Evolutionary conservation across 2,888 invertebrate species (phyloP), one percentile per base, ranked within the genome.

Genomic region (Spisula solida): DNA sequence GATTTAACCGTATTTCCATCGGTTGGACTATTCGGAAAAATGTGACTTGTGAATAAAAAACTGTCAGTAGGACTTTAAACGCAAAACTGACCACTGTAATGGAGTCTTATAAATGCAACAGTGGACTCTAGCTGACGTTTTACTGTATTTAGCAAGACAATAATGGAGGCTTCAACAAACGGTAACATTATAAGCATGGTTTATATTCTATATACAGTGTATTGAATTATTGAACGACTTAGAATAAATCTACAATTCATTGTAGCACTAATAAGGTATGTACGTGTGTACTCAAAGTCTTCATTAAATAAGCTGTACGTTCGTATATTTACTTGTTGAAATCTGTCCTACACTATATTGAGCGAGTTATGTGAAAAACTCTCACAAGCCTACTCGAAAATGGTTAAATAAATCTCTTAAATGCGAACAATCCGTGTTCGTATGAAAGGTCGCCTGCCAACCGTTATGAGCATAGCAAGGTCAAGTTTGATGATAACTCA

Each of bases 321-420:
- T 25, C 60, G 25, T 25, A 25, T 66, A 66, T 66, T 12, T 66
- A 25, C 60, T 25, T 66, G 25, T 25, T 66, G 5, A 66, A 66
- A 66, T n/a, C 60, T 25, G 60, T 66, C 60, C 25, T n/a, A 25
- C n/a, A 25, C 10, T 66, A 25, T 25, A 66, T 66, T 25, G 60
- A 25, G 60, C 25, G 25, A 25, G 25, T 25, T 66, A 25, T 25
- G 10, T 25, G 60, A 66, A 66, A 66, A 66, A 25, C n/a, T 66
- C 60, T 66, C 60, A 25, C 60, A 66, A 66, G 60, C 25, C 60
- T 25, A 66, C 60, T 66, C 25, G 60, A 66, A 66, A 66, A 66
- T 66, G 60, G 60, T 5, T 66, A 66, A 66, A 66, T 66, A 66
- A 66, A 66, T 66, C 6, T 25, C 25, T 66, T 66, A 66, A 66